Evolutionary conservation across 2,113 vertebrate species (phyloP), one percentile per base, ranked within the genome.

Genomic region (Origma solitaria): DNA sequence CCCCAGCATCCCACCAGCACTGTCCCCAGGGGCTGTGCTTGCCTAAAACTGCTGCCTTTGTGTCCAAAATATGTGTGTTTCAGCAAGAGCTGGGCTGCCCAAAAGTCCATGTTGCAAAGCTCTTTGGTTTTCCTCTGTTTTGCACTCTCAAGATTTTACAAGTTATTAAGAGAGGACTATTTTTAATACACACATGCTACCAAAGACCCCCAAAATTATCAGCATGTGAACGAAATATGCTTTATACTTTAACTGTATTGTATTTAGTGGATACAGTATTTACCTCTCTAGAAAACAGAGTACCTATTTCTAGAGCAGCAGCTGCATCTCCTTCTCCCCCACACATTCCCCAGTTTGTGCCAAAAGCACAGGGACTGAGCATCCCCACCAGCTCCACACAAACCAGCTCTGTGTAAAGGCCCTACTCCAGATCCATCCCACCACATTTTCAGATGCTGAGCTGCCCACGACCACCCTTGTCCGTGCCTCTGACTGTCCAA

Each of bases 401-500:
- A 89, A 66, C 7, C 16, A 6, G 0, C 13, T 18, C 65, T 37
- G 16, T 11, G 6, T 6, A 35, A 81, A 66, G 21, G 12, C 23
- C 42, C 57, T 31, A 16, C 79, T 33, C 37, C 49, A 61, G 16
- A 56, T 6, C 22, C 64, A 57, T 3, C 16, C 17, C 53, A 37
- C 7, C 1, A 0, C 27, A 27, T 13, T 31, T 35, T 18, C 1
- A 2, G 27, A 33, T 50, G 23, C 33, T 23, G 35, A 85, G 33
- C 30, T 27, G 57, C 6, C 73, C 47, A 6, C 3, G 13, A 50
- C 47, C 24, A 70, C 5, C 10, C 9, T 13, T 24, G 5, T 9
- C 40, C 42, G 3, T 7, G 15, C 2, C 25, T 64, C 24, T 0
- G 0, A 15, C 7, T 38, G 61, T 7, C 25, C 25, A 47, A 12